Percentiles rank a stretch among this genome's conserved stretches.
These are phyloP conservation scores for Ardeotis arabs DNA, from an alignment of 2,113 vertebrate genomes.

Conservation along the genomic window DNA sequence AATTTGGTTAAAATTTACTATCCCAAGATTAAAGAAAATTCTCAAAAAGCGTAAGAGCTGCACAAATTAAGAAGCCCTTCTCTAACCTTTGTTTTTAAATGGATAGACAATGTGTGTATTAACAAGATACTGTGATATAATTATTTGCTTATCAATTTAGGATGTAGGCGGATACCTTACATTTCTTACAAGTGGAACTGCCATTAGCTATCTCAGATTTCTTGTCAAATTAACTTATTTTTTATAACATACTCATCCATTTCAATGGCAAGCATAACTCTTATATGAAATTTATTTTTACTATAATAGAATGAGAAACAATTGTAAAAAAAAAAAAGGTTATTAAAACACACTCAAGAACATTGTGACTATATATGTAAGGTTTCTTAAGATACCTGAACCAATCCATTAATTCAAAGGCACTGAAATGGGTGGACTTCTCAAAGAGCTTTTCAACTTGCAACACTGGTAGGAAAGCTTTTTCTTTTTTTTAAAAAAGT, in stretches of 20 bases:
- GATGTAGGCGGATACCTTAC: background rate
- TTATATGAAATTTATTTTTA: background rate
- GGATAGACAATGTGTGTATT: background rate
- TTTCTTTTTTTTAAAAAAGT: background rate
- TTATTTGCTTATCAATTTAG: background rate
- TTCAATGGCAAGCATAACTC: background rate
- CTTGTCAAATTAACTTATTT: background rate
- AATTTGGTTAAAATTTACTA: background rate
- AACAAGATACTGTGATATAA: background rate
- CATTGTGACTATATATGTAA: background rate
- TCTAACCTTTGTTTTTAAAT: background rate
- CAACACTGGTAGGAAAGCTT: background rate
- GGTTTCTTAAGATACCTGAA: background rate
- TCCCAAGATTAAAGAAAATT: constrained; percentile 6
- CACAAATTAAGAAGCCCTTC: background rate
- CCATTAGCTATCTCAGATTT: background rate
- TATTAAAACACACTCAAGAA: background rate
- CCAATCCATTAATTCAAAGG: background rate
- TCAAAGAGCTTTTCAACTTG: background rate
- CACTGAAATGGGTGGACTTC: background rate
- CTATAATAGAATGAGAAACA: background rate
- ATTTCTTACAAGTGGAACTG: background rate
- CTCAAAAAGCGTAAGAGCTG: background rate
- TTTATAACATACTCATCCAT: background rate
- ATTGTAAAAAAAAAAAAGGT: background rate